These are phyloP conservation scores for Elachura formosa DNA, from an alignment of 2,113 vertebrate species.

Conservation along the genomic window DNA sequence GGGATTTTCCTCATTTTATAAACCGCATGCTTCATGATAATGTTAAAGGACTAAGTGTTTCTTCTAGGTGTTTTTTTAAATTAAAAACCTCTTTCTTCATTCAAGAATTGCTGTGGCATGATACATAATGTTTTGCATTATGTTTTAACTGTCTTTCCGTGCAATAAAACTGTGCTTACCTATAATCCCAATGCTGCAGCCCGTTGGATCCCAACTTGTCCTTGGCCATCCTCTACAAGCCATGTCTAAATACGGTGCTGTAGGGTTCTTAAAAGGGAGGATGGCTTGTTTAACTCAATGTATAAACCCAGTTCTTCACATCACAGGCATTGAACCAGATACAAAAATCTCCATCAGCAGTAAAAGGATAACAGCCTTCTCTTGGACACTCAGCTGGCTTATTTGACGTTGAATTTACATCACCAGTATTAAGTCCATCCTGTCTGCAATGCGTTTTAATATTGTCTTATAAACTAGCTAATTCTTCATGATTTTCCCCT, in stretches of 20 bases:
- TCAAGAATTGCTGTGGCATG: neutral
- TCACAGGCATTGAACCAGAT: accelerated
- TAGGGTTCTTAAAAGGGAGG: neutral
- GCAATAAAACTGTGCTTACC: neutral
- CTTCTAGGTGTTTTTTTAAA: neutral
- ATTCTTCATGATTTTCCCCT: neutral
- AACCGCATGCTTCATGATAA: neutral
- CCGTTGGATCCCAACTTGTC: neutral
- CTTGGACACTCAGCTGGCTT: neutral
- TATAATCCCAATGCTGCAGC: neutral
- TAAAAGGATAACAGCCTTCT: neutral
- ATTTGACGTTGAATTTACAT: neutral
- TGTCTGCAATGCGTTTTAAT: neutral
- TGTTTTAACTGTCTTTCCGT: neutral
- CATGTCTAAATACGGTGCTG: neutral
- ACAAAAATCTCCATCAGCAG: neutral
- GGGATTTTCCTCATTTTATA: neutral
- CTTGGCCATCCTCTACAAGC: neutral
- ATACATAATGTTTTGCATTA: neutral
- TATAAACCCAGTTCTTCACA: neutral
- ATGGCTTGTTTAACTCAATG: neutral
- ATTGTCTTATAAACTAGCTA: neutral
- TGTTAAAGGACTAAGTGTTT: neutral
- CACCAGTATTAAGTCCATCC: neutral
- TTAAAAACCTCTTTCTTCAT: neutral